These are phyloP conservation scores for Drosophila gaucha DNA, from an alignment of 2,888 invertebrate species.

Conservation along the genomic window DNA sequence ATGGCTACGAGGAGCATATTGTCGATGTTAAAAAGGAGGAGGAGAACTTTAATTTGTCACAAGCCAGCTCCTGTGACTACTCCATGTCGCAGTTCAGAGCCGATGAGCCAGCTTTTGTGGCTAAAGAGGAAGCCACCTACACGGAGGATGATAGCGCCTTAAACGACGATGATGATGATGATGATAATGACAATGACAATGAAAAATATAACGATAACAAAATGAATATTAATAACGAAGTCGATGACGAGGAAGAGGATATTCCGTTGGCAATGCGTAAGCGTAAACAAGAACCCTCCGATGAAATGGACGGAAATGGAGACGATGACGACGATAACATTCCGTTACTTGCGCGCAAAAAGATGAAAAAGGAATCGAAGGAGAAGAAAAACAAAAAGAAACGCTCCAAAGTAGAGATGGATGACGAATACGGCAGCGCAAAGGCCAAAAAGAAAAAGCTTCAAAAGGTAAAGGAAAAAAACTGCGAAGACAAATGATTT, in stretches of 20 bases:
- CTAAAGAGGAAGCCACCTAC: conserved; percentile 81
- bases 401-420: conserved; percentile 87
- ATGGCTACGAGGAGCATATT: conserved; percentile 75
- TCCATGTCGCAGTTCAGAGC: conserved; percentile 88
- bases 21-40: conserved; percentile 83
- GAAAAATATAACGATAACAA: conserved; percentile 3
- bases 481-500: not conserved
- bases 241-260: conserved; percentile 87
- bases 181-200: conserved; percentile 57
- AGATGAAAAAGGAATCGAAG: conserved; percentile 84
- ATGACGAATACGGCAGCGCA: conserved; percentile 84
- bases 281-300: conserved; percentile 47
- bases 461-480: conserved; percentile 70
- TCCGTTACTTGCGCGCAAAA: conserved; percentile 85
- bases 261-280: conserved; percentile 88
- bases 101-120: conserved; percentile 85
- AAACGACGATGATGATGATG: conserved; percentile 61
- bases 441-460: conserved; percentile 87
- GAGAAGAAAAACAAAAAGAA: conserved; percentile 87
- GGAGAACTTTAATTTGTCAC: conserved; percentile 85
- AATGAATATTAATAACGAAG: not conserved
- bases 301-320: conserved; percentile 86
- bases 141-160: conserved; percentile 82
- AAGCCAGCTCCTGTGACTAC: conserved; percentile 90
- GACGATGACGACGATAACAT: conserved; percentile 85